These are phyloP conservation scores for Prionace glauca DNA, from an alignment of 2,797 vertebrate genomes.

Conservation along the genomic window DNA sequence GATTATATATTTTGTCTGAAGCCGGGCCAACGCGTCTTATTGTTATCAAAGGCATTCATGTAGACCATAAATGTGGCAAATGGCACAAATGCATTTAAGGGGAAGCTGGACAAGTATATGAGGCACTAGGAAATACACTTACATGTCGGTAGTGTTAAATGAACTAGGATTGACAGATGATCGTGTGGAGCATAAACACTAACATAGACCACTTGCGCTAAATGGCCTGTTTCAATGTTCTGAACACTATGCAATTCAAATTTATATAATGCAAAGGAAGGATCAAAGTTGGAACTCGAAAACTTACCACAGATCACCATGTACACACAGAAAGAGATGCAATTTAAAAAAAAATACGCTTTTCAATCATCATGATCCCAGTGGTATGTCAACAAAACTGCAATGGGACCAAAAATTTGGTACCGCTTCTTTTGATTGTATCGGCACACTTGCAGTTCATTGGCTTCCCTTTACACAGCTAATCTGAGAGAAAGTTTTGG, in stretches of 20 bases:
- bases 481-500: not conserved
- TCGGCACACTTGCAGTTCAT: not conserved
- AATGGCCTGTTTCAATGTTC: not conserved
- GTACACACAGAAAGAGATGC: not conserved
- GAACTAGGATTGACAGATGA: not conserved
- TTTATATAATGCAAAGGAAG: not conserved
- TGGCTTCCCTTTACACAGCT: not conserved
- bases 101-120: not conserved
- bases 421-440: not conserved
- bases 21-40: no score
- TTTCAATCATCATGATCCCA: not conserved
- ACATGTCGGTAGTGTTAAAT: not conserved
- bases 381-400: not conserved
- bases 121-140: not conserved
- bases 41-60: not conserved
- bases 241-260: not conserved
- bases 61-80: not conserved
- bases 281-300: not conserved
- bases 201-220: not conserved
- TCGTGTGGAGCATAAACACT: no score
- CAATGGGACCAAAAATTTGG: not conserved
- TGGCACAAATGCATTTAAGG: not conserved
- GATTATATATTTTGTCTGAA: no score
- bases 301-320: not conserved
- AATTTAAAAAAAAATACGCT: not conserved